Evolutionary conservation across 2,797 vertebrate species (phyloP).

Genomic region (Poeciliopsis infans): DNA sequence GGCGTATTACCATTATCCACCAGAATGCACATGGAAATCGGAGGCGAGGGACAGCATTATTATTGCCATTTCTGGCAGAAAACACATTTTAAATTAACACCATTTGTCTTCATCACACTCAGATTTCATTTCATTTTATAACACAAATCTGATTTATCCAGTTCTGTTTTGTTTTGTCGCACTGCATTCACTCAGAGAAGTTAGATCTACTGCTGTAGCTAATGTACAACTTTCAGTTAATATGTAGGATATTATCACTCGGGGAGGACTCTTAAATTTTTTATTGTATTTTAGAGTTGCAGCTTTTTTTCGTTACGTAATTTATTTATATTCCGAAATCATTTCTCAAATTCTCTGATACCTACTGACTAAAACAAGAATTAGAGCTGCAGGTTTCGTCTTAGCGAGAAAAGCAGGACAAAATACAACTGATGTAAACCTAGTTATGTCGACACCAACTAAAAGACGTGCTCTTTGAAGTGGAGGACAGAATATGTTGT

Average conservation of each 20-base stretch:
- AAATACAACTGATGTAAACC: conserved; percentile 71
- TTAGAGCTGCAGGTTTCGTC: not conserved
- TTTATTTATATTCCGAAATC: not conserved
- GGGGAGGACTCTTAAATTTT: not conserved
- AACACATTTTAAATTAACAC: not conserved
- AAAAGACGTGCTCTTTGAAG: conserved; percentile 54
- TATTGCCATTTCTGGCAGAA: not conserved
- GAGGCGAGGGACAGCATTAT: not conserved
- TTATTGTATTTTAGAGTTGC: not conserved
- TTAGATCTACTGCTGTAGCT: not conserved
- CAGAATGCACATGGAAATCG: not conserved
- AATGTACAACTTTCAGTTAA: not conserved
- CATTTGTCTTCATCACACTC: not conserved
- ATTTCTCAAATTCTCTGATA: not conserved
- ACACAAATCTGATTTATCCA: not conserved
- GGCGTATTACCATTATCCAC: not conserved
- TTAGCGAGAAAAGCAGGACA: conserved; percentile 26
- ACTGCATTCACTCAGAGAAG: not conserved
- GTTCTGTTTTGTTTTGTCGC: not conserved
- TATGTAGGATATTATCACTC: not conserved
- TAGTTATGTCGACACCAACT: conserved; percentile 70
- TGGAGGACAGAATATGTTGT: conserved; percentile 74
- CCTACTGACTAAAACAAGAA: not conserved
- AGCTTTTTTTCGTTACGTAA: not conserved
- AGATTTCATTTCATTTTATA: not conserved